Base-by-base conservation (phyloP, 2,797 vertebrate genomes). In the Uromys caudimaculatus region DNA sequence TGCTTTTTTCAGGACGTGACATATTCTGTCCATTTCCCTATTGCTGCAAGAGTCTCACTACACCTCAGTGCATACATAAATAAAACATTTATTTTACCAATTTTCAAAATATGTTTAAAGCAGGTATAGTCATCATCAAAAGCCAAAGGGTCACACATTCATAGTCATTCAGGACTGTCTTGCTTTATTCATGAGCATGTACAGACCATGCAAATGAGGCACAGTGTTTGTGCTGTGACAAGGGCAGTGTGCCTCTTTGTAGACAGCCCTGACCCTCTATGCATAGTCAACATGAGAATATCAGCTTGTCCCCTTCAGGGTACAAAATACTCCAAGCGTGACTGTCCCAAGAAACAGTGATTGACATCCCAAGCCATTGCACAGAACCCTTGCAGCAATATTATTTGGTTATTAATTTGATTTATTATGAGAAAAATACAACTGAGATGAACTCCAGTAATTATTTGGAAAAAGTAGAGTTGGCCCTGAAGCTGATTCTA, bases 71-170 rank as follows among this genome's bases (percentile, higher is more conserved):
- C 58, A 23, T 58, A 81, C 85, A 73, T 76, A 96, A 87, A 91
- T 94, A 93, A 94, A 95, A 91, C n/a, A 90, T 76, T 62, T 73
- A 79, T 73, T 82, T n/a, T 23, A 78, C 58, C 64, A 73, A 62
- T 82, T 92, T 77, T 47, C 44, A 91, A 93, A 97, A 87, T 79
- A 64, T 81, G 64, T 91, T 91, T 76, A 84, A 90, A 92, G 76
- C 27, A 89, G 32, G 23, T 35, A 44, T 14, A 89, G 32, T 87
- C 78, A 56, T 2, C 41, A 60, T 21, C 86, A 94, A 81, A 2
- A 92, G 62, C 52, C 62, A 78, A 95, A 86, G 88, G 50, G 29
- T 90, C 88, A 92, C 7, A 47, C 82, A 93, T 10, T 64, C 60
- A 52, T 23, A 0, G 35, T 64, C 9, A 79, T 67, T 54, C 29